Evolutionary conservation across 2,797 vertebrate species (phyloP), one percentile per base, ranked within the genome.

Genomic region (Pangasius djambal): DNA sequence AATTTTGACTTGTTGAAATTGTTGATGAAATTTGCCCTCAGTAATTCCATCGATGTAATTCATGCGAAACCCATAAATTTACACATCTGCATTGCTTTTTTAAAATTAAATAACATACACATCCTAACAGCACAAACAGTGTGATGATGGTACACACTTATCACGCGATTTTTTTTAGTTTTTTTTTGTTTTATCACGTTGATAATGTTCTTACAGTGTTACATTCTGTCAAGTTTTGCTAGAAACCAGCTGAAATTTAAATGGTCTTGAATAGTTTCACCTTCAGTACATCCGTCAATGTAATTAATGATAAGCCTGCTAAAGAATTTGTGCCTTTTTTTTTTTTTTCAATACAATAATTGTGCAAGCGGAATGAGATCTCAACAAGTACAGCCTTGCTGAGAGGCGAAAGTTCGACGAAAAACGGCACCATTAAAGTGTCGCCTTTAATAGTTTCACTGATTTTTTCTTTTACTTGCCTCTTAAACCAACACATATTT

Each of bases 401-500:
- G 20, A 37, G 34, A 57, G 48, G 59, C 37, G 2, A 75, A 12
- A 1, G 28, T n/a, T 3, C 37, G 34, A 15, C 22, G 15, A 3
- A 48, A 81, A 50, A 67, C 9, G 13, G 34, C 57, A 2, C 22
- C 2, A 1, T 67, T 34, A 50, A 84, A 67, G 55, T 59, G 79
- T 81, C 78, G 70, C 65, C 85, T 79, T 50, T 25, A 67, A 88
- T 65, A 79, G 25, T 85, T 25, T 79, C 25, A 61, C 6, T 78
- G 37, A 12, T 18, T 79, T 50, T 86, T 79, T 20, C 40, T 31
- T 65, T 75, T 61, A 34, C 85, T 50, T 79, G 59, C 77, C 63
- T n/a, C 89, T 83, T 89, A 82, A 86, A 88, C 78, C 89, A 70
- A 50, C 65, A 55, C 75, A 82, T 89, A 79, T 75, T 84, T 88